Base-by-base conservation (phyloP, 1,140 invertebrate genomes). In the Drosophila mojavensis region DNA sequence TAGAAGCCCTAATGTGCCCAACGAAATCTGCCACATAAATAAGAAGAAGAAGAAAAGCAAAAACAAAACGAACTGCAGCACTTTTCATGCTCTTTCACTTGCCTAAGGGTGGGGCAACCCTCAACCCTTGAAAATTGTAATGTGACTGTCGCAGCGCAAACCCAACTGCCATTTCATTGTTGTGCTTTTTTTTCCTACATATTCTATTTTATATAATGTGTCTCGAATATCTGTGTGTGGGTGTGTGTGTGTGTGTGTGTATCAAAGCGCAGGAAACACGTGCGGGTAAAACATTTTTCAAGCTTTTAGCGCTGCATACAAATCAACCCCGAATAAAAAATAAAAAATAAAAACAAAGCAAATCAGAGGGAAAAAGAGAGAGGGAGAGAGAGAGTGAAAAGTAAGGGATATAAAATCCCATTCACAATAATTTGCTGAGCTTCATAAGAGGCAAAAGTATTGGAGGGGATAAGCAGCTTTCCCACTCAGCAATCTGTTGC, bases 381-480 rank as follows among this genome's bases (percentile, higher is more conserved):
- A 2, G 13, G 4, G 41, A 28, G 6, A 11, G 9, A 10, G 30
- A 41, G 11, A 10, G 30, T 30, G 11, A 6, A n/a, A 13, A 73
- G 47, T 6, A 6, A 6, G 48, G 24, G 11, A 13, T 41, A 47
- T 47, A 54, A 72, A 86, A 78, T 75, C 58, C 74, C 84, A 88
- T 90, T 88, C 84, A 84, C 85, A 90, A 89, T 88, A 88, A 88
- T 88, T 88, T 88, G 84, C 89, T 89, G 84, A 88, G 84, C 80
- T 88, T 78, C 84, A 88, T 89, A 84, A 80, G 84, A 72, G 68
- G 41, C 56, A 53, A 58, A 59, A 55, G 60, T 41, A 59, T 41
- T 17, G n/a, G 48, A 17, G 9, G 28, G 15, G 24, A 30, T 47
- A 65, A 63, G 60, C 26, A 53, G 78, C 24, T 61, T 50, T 53